Evolutionary conservation across 2,888 invertebrate genomes (phyloP), one percentile per base, ranked within the genome.

Genomic region (Pachymerium ferrugineum): DNA sequence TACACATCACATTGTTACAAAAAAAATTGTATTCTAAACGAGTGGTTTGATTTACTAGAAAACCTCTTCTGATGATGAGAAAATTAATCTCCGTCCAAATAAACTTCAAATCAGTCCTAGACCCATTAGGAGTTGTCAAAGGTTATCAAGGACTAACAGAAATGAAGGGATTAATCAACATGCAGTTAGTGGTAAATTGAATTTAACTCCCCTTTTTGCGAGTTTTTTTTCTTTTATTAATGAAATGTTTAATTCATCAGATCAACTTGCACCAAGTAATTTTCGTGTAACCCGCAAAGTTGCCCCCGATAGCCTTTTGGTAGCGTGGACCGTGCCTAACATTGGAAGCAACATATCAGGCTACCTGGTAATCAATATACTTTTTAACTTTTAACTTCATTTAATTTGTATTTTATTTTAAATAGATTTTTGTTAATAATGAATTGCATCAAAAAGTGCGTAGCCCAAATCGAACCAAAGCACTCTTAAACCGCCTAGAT

Each of bases 361-460:
- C 3, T 74, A 74, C 31, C 68, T 73, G 74, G 74, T 74, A 67
- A 73, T 35, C 35, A 35, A 14, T 35, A 35, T 35, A 14, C 35
- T 35, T 14, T 35, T 8, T 10, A 35, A 35, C 35, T 35, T 35
- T 10, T 35, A 14, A 8, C 35, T 35, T 35, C 35, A 10, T 35
- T 30, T 30, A 1, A 14, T 16, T 67, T 67, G 68, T 35, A 67
- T 69, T 30, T 69, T 69, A 16, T 78, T 78, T 78, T 79, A 68
- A 77, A 74, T 74, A 79, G 79, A 79, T 79, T 72, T 78, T 76
- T 47, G 79, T 79, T 19, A 79, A 79, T 73, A 79, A 78, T 8
- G 75, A 72, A 67, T 74, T 77, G 22, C 78, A 78, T 71, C 77
- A 79, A 12, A 76, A 76, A 73, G 78, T 79, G 33, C 78, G 77